Conservation (phyloP, 2,888 invertebrate species). For the Sepiola atlantica region DNA sequence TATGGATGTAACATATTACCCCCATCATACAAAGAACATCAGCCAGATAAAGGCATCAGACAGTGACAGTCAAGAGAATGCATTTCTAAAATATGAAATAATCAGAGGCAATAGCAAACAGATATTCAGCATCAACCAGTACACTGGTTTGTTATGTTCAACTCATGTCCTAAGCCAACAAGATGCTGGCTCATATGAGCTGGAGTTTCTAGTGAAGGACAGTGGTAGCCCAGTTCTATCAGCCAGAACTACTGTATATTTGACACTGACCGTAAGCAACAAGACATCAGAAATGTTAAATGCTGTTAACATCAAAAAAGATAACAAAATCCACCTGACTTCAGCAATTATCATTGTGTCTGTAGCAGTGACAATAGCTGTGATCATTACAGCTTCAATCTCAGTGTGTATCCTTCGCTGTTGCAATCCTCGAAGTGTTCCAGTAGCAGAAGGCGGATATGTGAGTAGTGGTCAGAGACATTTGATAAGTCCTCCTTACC, state of each 20-base stretch:
- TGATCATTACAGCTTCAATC: conserved; percentile 20
- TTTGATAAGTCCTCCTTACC: background rate
- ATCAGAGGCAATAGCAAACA: conserved; percentile 21
- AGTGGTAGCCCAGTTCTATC: conserved; percentile 21
- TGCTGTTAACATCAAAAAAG: background rate
- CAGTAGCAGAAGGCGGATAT: background rate
- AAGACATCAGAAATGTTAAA: conserved; percentile 9
- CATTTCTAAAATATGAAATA: conserved; percentile 32
- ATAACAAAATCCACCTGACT: conserved; percentile 12
- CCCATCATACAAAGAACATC: background rate
- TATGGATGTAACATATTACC: background rate
- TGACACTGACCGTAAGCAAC: background rate
- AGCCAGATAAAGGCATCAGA: background rate
- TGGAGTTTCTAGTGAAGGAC: background rate
- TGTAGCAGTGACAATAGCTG: conserved; percentile 13
- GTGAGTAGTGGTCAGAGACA: background rate
- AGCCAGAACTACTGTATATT: background rate
- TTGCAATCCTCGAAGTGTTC: background rate
- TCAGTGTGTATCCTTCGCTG: background rate
- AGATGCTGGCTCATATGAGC: background rate
- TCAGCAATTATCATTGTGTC: conserved; percentile 17
- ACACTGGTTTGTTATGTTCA: conserved; percentile 8
- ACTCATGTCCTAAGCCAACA: conserved; percentile 32
- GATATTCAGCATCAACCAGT: background rate
- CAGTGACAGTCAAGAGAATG: background rate